Base-by-base conservation (phyloP, 2,113 vertebrate genomes). In the Cynopterus brachyotis region DNA sequence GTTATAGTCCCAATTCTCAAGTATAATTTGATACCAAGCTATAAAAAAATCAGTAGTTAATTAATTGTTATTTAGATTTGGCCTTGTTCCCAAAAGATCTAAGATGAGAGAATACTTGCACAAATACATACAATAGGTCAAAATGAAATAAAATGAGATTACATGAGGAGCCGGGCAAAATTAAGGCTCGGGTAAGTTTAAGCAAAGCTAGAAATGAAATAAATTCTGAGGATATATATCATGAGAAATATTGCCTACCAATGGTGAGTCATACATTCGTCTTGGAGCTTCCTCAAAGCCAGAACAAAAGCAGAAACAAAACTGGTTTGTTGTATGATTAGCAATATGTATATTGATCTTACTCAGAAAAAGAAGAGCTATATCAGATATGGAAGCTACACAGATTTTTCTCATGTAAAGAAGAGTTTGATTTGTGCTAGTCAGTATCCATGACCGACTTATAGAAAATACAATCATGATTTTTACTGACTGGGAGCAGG, bases 61-160 rank as follows among this genome's bases (percentile, higher is more conserved):
- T 96, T 97, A 97, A 98, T 96, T 96, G 50, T 91, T 96, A 70
- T 95, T 96, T 96, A 73, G 93, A 85, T 50, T 81, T 97, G 91
- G 93, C 50, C 57, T 93, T 88, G 11, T 82, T 96, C 86, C 91
- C 73, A 85, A 95, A 95, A 66, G 59, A 81, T 70, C 70, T 84
- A 96, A 92, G 76, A 92, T 42, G n/a, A 64, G 92, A 94, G 62
- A 67, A 84, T 69, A 42, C 67, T 96, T 90, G n/a, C 3, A 40
- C 95, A 95, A 92, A 67, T 73, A 73, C 3, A 95, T 70, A 50
- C 45, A 57, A 17, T 35, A 64, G 73, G 60, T 93, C 67, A 91
- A 94, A 91, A 85, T 92, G 69, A 90, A 96, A 95, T 92, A 76
- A 95, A 96, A 83, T 13, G 78, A 42, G 55, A 91, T 91, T 89